Conservation (phyloP, 2,797 vertebrate species). For the Coregonus ussuriensis region DNA sequence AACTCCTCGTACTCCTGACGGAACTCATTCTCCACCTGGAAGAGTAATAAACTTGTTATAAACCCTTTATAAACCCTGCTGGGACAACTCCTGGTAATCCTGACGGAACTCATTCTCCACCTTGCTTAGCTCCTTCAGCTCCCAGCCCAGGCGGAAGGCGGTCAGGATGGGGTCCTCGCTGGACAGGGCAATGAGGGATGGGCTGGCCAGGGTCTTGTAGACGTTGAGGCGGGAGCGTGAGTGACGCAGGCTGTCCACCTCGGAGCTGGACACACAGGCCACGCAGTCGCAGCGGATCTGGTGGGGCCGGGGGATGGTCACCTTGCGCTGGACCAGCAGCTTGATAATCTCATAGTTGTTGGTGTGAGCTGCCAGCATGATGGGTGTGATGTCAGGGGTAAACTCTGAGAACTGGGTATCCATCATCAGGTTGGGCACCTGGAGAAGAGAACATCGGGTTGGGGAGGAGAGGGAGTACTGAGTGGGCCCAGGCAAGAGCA, state of each 20-base stretch:
- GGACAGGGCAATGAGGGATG: constrained; percentile 93
- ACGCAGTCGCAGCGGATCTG: constrained; percentile 95
- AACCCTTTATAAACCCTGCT: background rate
- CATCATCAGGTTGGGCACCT: constrained; percentile 97
- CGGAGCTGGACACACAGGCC: constrained; percentile 93
- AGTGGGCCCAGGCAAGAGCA: background rate
- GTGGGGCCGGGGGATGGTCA: constrained; percentile 93
- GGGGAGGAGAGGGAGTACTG: constrained; percentile 8
- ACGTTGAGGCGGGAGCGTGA: constrained; percentile 94
- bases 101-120: background rate
- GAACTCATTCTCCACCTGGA: constrained; percentile 93
- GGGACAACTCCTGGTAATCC: background rate
- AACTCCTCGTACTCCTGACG: constrained; percentile 97
- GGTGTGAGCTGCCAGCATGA: constrained; percentile 98
- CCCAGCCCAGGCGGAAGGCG: constrained; percentile 93
- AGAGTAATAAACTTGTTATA: background rate
- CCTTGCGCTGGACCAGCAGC: constrained; percentile 92
- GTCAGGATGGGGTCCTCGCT: constrained; percentile 96
- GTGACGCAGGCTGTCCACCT: constrained; percentile 94
- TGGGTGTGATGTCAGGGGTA: constrained; percentile 96
- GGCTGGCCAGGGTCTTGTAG: constrained; percentile 94
- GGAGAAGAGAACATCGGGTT: constrained; percentile 32
- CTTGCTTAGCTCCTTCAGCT: constrained; percentile 96
- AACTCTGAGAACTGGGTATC: constrained; percentile 97
- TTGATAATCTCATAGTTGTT: constrained; percentile 99